phyloP scores from a whole-genome alignment of 2,888 invertebrate species.

The Caenorhabditis sp. region DNA sequence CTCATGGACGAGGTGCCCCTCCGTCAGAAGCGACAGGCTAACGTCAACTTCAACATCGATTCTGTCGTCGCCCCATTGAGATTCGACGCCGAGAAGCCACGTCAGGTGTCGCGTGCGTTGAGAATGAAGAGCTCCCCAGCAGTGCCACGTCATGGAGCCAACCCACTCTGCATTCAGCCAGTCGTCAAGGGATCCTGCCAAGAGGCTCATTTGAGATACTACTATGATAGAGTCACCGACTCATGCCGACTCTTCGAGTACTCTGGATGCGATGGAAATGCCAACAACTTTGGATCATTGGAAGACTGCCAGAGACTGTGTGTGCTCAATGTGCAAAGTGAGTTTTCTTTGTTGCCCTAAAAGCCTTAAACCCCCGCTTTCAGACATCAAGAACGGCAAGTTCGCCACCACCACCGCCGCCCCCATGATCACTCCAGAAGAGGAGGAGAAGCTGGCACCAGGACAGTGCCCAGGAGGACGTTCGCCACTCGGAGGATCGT shows the following conservation, averaged over 20 bases:
- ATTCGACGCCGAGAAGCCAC: conserved; percentile 78
- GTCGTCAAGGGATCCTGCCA: conserved; percentile 77
- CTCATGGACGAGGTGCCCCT: conserved; percentile 72
- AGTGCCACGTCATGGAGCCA: conserved; percentile 69
- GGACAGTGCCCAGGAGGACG: conserved; percentile 81
- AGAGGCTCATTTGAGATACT: conserved; percentile 80
- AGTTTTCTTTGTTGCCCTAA: background rate
- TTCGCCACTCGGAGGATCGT: conserved; percentile 78
- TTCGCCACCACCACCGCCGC: conserved; percentile 62
- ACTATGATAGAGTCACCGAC: conserved; percentile 80
- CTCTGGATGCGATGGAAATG: conserved; percentile 81
- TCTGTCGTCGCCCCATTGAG: conserved; percentile 77
- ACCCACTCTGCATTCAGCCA: conserved; percentile 75
- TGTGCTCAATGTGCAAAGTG: conserved; percentile 66
- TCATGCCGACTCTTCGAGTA: conserved; percentile 82
- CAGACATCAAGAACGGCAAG: conserved; percentile 58
- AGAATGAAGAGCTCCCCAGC: conserved; percentile 66
- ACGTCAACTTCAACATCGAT: conserved; percentile 76
- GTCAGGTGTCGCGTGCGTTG: conserved; percentile 66
- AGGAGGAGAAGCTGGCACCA: conserved; percentile 68
- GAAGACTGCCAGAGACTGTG: conserved; percentile 80
- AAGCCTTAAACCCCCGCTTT: background rate
- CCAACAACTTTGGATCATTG: conserved; percentile 82
- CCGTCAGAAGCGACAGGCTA: conserved; percentile 64
- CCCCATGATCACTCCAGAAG: conserved; percentile 49